Percentiles rank a stretch among this genome's conserved stretches.
These are phyloP conservation scores for Colostygia pectinataria DNA, from an alignment of 2,888 invertebrate species.

Conservation along the genomic window DNA sequence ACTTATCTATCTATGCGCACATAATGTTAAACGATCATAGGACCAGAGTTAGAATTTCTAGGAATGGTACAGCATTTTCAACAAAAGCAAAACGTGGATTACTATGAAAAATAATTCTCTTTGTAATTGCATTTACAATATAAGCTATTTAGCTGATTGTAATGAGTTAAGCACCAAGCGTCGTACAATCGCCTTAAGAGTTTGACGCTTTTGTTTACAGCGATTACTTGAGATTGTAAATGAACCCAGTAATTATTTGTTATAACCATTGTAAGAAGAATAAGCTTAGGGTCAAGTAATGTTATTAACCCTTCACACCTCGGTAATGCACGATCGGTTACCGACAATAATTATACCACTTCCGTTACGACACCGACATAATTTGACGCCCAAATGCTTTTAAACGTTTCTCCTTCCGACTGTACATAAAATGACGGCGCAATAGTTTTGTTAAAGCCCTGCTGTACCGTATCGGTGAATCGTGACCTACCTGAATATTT, in stretches of 20 bases:
- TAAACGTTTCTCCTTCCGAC: conserved; percentile 18
- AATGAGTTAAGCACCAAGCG: too few species aligned
- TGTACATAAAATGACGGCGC: conserved; percentile 13
- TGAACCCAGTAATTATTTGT: conserved; percentile 33
- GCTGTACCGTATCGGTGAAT: not conserved
- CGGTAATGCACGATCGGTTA: conserved; percentile 72
- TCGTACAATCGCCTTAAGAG: too few species aligned
- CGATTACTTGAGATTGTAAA: conserved; percentile 30
- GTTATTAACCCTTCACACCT: conserved; percentile 80
- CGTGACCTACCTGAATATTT: conserved; percentile 18
- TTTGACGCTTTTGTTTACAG: conserved; percentile 26
- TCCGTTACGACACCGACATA: conserved; percentile 61
- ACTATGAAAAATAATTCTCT: too few species aligned
- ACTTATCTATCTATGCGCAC: not conserved
- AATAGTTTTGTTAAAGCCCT: conserved; percentile 11
- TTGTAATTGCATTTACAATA: too few species aligned
- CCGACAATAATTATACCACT: conserved; percentile 67
- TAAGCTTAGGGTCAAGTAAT: conserved; percentile 72
- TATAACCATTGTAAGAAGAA: conserved; percentile 42
- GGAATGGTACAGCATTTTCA: too few species aligned
- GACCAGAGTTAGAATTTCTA: too few species aligned
- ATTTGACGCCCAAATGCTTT: conserved; percentile 48
- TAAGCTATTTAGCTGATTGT: too few species aligned
- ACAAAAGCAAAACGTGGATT: too few species aligned
- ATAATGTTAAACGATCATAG: too few species aligned